Evolutionary conservation across 92 coral and sea anemone species (phyloP).

Genomic region (Epizoanthus illoricatus): DNA sequence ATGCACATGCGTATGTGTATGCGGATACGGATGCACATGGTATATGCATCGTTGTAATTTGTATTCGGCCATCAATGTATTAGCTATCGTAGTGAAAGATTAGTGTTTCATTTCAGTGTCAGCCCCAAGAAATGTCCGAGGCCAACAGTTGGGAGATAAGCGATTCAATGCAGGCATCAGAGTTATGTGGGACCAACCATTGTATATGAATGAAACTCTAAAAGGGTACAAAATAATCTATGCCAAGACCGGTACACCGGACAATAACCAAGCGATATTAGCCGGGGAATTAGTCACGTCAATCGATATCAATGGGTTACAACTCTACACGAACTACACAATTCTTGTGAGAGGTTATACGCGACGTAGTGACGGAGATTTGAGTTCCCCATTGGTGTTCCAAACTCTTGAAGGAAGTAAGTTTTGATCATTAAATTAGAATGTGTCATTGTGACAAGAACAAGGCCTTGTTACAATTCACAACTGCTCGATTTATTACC

Average conservation of each 20-base stretch:
- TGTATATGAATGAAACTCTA: background rate
- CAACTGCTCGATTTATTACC: no score
- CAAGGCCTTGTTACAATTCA: no score
- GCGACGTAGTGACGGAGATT: background rate
- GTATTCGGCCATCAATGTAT: no score
- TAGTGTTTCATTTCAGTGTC: background rate
- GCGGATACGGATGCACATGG: no score
- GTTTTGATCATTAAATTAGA: background rate
- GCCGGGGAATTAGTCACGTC: background rate
- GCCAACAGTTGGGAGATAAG: background rate
- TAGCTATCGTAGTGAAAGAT: no score
- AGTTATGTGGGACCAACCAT: constrained; percentile 1
- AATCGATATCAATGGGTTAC: background rate
- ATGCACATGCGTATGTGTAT: no score
- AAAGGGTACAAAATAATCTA: background rate
- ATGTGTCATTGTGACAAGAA: no score
- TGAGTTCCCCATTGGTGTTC: constrained; percentile 2
- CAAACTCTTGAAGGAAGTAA: constrained; percentile 19
- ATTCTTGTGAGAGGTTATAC: background rate
- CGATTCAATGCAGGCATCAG: background rate
- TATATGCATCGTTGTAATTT: no score
- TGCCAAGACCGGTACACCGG: background rate
- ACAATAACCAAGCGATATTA: background rate
- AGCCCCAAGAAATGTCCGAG: background rate
- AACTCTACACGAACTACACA: background rate